Evolutionary conservation across 2,888 invertebrate species (phyloP), one percentile per base, ranked within the genome.

Genomic region (Torymus aiolomorphi): DNA sequence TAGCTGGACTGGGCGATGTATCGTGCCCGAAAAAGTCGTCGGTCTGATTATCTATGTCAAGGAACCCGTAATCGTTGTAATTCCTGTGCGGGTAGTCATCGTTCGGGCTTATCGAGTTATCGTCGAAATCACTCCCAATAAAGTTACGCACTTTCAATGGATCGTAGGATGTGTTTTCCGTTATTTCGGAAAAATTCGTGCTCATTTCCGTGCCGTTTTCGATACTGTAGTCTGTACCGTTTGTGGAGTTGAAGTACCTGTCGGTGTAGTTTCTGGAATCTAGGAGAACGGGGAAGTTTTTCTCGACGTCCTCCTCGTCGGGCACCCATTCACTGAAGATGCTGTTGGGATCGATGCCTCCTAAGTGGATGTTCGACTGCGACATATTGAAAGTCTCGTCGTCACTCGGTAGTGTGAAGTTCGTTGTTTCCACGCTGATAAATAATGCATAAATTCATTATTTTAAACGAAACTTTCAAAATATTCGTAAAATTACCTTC

Each of bases 21-120:
- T n/a, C 52, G 14, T 81, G 31, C 12, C 51, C 52, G n/a, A 56
- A 66, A 56, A 56, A 72, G 12, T 72, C 51, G n/a, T 51, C 61
- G 11, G 70, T 80, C 4, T 51, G 11, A 12, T 78, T 78, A 18
- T 78, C 74, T 16, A 82, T 24, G n/a, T 80, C 78, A 2, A 83
- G 4, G 24, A 76, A 78, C 0, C 84, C 83, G 5, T 84, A 82
- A 66, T 85, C 83, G 0, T 83, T 81, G 24, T 87, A 86, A 81
- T 87, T 84, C 56, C 83, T 57, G 5, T 84, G 84, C 2, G 85
- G 82, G 74, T 85, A 82, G 52, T 86, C 85, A 3, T 81, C 84
- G 11, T 78, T 52, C 1, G 52, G 4, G 16, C 49, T 62, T 8
- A 71, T 76, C 10, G 62, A 75, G 31, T 80, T 82, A 16, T 84